Evolutionary conservation across 2,113 vertebrate species (phyloP).

Genomic region (Crotalus horridus): DNA sequence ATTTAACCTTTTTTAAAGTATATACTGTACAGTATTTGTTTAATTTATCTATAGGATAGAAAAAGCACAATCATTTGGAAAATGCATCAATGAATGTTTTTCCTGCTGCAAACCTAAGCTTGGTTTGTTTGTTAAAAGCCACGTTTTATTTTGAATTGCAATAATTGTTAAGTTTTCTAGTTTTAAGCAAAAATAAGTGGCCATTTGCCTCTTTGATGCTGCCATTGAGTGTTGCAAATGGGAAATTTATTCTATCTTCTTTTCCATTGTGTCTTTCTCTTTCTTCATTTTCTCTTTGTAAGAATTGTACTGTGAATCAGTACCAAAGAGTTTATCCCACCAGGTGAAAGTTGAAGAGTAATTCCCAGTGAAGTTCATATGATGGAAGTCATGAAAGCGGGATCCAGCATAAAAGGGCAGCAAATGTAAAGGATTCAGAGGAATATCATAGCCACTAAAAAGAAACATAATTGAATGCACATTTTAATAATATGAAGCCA

Average conservation of each 20-base stretch:
- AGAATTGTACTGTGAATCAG: constrained; percentile 84
- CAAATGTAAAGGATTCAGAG: constrained; percentile 88
- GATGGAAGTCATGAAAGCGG: constrained; percentile 96
- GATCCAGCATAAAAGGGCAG: constrained; percentile 91
- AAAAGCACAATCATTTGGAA: constrained; percentile 60
- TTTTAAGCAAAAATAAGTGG: constrained; percentile 21
- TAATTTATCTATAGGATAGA: constrained; percentile 60
- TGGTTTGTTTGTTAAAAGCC: constrained; percentile 58
- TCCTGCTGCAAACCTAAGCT: constrained; percentile 39
- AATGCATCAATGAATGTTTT: constrained; percentile 44
- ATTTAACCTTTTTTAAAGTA: constrained; percentile 57
- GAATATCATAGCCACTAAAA: constrained; percentile 88
- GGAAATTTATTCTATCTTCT: constrained; percentile 74
- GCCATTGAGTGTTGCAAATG: background rate
- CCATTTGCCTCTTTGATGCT: background rate
- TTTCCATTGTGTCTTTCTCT: constrained; percentile 30
- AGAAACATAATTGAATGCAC: background rate
- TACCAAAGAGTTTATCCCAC: constrained; percentile 92
- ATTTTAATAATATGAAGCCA: background rate
- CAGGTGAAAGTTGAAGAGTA: constrained; percentile 95
- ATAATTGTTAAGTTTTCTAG: constrained; percentile 30
- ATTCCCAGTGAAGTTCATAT: constrained; percentile 97
- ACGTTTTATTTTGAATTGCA: constrained; percentile 1
- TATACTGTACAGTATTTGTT: constrained; percentile 19
- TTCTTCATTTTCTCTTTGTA: constrained; percentile 71